A percentile compares a stretch with the other conserved stretches of the same genome.
Evolutionary conservation across 2,797 vertebrate genomes (phyloP).

Genomic region (Sebastes taczanowskii): DNA sequence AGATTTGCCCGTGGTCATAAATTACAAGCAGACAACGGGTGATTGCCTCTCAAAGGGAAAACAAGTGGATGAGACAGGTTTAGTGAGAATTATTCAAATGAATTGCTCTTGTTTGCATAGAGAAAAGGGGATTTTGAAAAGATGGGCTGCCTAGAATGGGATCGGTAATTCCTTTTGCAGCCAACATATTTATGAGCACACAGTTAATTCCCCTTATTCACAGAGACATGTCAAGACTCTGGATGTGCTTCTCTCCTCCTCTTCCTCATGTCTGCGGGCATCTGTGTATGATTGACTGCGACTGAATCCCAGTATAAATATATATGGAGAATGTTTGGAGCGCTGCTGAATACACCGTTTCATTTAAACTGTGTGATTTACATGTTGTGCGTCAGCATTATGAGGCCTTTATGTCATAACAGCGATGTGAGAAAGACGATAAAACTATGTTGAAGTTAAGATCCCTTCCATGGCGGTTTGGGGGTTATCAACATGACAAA

Average conservation of each 20-base stretch:
- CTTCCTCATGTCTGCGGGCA: conserved; percentile 65
- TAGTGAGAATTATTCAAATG: conserved; percentile 72
- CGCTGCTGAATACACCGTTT: conserved; percentile 25
- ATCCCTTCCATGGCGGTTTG: conserved; percentile 19
- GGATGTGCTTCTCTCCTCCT: conserved; percentile 54
- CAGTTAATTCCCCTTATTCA: conserved; percentile 70
- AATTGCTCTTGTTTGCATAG: conserved; percentile 64
- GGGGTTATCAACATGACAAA: conserved; percentile 20
- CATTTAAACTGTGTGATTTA: conserved; percentile 23
- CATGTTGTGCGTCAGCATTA: conserved; percentile 14
- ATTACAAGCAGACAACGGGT: conserved; percentile 65
- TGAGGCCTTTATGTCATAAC: conserved; percentile 18
- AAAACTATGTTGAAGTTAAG: conserved; percentile 19
- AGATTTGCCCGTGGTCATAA: conserved; percentile 59
- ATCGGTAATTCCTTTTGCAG: conserved; percentile 61
- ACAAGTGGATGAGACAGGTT: conserved; percentile 70
- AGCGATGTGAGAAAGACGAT: conserved; percentile 11
- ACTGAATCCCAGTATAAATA: conserved; percentile 50
- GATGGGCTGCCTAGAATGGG: conserved; percentile 42
- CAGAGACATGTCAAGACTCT: conserved; percentile 48
- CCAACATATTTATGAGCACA: conserved; percentile 67
- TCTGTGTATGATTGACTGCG: conserved; percentile 60
- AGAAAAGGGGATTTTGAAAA: conserved; percentile 46
- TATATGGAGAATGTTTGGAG: conserved; percentile 24
- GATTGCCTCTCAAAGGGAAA: conserved; percentile 70